phyloP scores from a whole-genome alignment of 2,797 vertebrate genomes.

The Pygocentrus nattereri region DNA sequence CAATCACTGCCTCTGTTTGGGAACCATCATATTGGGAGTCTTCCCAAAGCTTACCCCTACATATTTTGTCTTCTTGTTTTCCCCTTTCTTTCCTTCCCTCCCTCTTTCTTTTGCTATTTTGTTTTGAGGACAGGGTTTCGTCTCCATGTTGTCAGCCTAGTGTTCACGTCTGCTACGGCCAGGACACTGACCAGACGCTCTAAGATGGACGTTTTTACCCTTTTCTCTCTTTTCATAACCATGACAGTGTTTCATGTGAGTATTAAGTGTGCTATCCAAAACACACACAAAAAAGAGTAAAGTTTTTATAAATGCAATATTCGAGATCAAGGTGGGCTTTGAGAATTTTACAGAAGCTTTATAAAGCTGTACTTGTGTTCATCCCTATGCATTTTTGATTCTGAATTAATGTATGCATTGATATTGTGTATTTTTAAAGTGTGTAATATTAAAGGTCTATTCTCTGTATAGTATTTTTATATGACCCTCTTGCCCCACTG shows the following conservation, averaged over 20 bases:
- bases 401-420: slow-evolving; percentile 79
- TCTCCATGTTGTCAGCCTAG: background rate
- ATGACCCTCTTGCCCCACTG: slow-evolving; percentile 78
- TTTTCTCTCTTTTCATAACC: slow-evolving; percentile 25
- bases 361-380: slow-evolving; percentile 74
- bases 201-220: slow-evolving; percentile 7
- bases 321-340: slow-evolving; percentile 70
- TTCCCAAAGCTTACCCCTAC: slow-evolving; percentile 35
- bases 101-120: background rate
- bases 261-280: slow-evolving; percentile 75
- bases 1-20: slow-evolving; percentile 57
- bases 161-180: background rate
- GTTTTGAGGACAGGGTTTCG: background rate
- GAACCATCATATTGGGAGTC: slow-evolving; percentile 42
- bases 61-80: slow-evolving; percentile 2
- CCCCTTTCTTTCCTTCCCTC: background rate
- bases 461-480: slow-evolving; percentile 98
- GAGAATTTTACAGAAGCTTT: slow-evolving; percentile 80
- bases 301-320: slow-evolving; percentile 84
- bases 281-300: slow-evolving; percentile 66
- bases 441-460: slow-evolving; percentile 90
- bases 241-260: slow-evolving; percentile 64
- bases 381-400: slow-evolving; percentile 93
- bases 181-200: slow-evolving; percentile 13
- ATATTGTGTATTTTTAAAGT: slow-evolving; percentile 91